Conservation (phyloP, 2,888 invertebrate species). For the Neoaliturus tenellus region DNA sequence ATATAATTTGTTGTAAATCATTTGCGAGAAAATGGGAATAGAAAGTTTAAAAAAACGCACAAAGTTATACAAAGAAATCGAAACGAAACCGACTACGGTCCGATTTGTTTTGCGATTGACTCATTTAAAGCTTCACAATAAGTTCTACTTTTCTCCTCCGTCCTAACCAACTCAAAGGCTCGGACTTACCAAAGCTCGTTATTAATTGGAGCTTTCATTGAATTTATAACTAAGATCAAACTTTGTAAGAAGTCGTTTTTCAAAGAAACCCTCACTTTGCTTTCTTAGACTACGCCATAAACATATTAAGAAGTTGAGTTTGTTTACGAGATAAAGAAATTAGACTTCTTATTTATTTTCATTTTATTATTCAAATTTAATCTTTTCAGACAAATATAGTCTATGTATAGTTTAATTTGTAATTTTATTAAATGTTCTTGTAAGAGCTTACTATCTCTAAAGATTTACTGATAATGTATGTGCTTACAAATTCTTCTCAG, state of each 20-base stretch:
- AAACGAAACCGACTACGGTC: background rate
- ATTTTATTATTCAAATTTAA: too few species aligned
- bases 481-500: too few species aligned
- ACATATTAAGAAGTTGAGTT: slow-evolving; percentile 17
- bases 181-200: slow-evolving; percentile 29
- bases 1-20: too few species aligned
- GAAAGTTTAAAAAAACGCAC: too few species aligned
- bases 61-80: too few species aligned
- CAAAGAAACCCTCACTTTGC: slow-evolving; percentile 18
- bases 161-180: slow-evolving; percentile 28
- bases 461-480: too few species aligned
- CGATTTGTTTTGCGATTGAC: background rate
- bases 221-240: slow-evolving; percentile 41
- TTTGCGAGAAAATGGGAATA: too few species aligned
- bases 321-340: slow-evolving; percentile 4
- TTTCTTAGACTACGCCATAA: slow-evolving; percentile 9
- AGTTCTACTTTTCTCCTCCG: slow-evolving; percentile 3
- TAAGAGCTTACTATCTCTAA: too few species aligned
- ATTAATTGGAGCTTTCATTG: slow-evolving; percentile 45
- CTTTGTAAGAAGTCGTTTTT: slow-evolving; percentile 32
- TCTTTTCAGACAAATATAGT: too few species aligned
- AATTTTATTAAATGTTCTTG: too few species aligned
- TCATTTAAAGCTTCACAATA: slow-evolving; percentile 19
- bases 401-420: too few species aligned
- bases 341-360: background rate